Evolutionary conservation across 2,797 vertebrate genomes (phyloP), one percentile per base, ranked within the genome.

Genomic region (Artibeus jamaicensis): DNA sequence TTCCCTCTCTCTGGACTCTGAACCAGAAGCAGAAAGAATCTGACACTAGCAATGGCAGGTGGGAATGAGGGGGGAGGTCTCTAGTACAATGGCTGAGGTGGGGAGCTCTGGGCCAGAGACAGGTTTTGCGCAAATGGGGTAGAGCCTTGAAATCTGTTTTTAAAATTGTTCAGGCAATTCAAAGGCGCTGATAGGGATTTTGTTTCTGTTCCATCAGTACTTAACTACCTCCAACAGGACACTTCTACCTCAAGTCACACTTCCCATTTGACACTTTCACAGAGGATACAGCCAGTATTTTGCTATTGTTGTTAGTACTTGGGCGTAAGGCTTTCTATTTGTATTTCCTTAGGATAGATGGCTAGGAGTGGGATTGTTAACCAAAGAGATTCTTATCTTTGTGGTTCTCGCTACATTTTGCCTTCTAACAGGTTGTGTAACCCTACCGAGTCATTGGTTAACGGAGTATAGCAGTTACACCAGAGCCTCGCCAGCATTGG

Each of bases 261-360:
- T 21, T 68, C 24, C 77, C 11, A 0, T 37, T 78, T 34, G 9
- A 19, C 50, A n/a, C 59, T 73, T 95, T 50, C 39, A 18, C 16
- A 32, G 10, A 37, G 44, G 26, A 73, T 9, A 4, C 6, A 57
- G 37, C 10, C 26, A 5, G n/a, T 15, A 29, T 71, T 92, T 79
- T 62, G 46, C 53, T 70, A 8, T 44, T n/a, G 22, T 65, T 67
- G 1, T 34, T 59, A 59, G 22, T 37, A 22, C 32, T 53, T 62
- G 48, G 53, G 62, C 44, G n/a, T n/a, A 37, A 93, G 50, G 9
- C 24, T 85, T 92, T 71, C 90, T 78, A 2, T 46, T 77, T 76
- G 37, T 78, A 76, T 89, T 94, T 89, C n/a, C 77, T 95, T 59
- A 86, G 86, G 83, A 70, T 19, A 78, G 53, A 82, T 78, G 89